Evolutionary conservation across 1,140 invertebrate genomes (phyloP).

Genomic region (Macrotrachela quadricornifera): DNA sequence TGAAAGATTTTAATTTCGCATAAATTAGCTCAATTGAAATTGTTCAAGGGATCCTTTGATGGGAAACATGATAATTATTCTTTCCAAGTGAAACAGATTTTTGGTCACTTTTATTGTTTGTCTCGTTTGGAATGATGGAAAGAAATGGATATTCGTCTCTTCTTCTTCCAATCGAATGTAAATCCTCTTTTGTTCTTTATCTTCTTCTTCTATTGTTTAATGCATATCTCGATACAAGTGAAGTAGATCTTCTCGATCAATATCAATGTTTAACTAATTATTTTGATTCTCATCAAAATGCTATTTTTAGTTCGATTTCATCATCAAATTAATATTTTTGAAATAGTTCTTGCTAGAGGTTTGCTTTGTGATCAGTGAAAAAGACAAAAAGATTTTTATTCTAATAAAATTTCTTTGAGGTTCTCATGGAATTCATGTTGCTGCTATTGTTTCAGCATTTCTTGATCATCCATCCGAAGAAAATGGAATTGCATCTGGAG

Average conservation of each 20-base stretch:
- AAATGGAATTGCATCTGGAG: slow-evolving; percentile 85
- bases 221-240: slow-evolving; percentile 64
- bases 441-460: slow-evolving; percentile 72
- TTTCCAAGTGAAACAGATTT: no score
- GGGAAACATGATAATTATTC: no score
- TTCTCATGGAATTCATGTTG: slow-evolving; percentile 84
- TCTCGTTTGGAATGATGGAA: slow-evolving; percentile 67
- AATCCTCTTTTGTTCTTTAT: neutral
- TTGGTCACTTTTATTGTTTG: slow-evolving; percentile 80
- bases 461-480: slow-evolving; percentile 68
- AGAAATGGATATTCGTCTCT: slow-evolving; percentile 44
- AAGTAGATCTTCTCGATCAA: slow-evolving; percentile 50
- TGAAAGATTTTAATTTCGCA: no score
- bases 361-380: slow-evolving; percentile 36
- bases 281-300: slow-evolving; percentile 52
- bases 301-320: slow-evolving; percentile 74
- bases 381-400: no score
- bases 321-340: slow-evolving; percentile 66
- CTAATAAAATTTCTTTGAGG: slow-evolving; percentile 40
- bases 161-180: neutral
- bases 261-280: slow-evolving; percentile 62
- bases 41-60: no score
- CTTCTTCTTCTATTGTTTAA: no score
- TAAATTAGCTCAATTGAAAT: no score
- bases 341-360: slow-evolving; percentile 80